phyloP scores from a whole-genome alignment of 2,797 vertebrate genomes.

The Enteromius fasciolatus region DNA sequence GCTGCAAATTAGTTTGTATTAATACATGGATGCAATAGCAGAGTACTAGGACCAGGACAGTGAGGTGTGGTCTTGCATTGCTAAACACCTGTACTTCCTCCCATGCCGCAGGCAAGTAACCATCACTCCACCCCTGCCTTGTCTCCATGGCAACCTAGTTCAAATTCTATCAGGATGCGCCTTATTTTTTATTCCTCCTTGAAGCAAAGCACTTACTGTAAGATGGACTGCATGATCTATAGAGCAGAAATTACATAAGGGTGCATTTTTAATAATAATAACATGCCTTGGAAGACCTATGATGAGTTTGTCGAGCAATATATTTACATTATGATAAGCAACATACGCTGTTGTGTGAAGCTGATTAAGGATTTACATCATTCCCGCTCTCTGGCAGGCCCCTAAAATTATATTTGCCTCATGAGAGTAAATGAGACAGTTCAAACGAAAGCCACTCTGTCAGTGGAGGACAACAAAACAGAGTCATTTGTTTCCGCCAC shows the following conservation, averaged over 20 bases:
- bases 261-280: constrained; percentile 37
- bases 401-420: constrained; percentile 63
- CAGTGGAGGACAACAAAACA: constrained; percentile 54
- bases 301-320: constrained; percentile 26
- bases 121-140: constrained; percentile 52
- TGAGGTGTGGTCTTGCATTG: constrained; percentile 57
- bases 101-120: constrained; percentile 58
- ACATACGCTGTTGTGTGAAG: not conserved
- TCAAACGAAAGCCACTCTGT: constrained; percentile 59
- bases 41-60: constrained; percentile 16
- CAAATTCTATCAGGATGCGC: constrained; percentile 45
- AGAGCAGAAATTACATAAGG: constrained; percentile 16
- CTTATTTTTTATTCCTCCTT: constrained; percentile 33
- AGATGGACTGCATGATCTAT: constrained; percentile 35
- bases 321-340: constrained; percentile 31
- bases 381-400: constrained; percentile 43
- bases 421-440: constrained; percentile 59
- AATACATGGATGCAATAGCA: not conserved
- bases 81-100: constrained; percentile 61
- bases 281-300: constrained; percentile 15
- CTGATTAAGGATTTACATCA: constrained; percentile 52
- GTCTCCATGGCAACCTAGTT: constrained; percentile 60
- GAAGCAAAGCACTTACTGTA: constrained; percentile 45
- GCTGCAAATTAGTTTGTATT: not conserved
- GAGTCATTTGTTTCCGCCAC: constrained; percentile 59